Evolutionary conservation across 2,113 vertebrate species (phyloP).

Genomic region (Ailurus styani): DNA sequence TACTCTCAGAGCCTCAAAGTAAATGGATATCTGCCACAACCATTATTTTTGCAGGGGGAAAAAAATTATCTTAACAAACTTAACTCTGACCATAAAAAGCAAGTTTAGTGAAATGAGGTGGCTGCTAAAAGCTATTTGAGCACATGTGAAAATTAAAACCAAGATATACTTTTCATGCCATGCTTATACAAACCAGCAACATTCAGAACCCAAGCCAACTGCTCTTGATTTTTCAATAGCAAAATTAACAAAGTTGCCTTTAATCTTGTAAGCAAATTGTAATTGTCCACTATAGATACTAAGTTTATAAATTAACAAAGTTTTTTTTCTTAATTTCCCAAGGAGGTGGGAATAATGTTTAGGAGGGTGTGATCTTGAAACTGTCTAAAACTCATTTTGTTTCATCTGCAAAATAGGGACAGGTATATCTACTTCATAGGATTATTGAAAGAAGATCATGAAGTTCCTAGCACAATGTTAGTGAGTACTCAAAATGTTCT

Average conservation of each 20-base stretch:
- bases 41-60: background rate
- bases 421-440: background rate
- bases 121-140: background rate
- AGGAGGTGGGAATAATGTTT: background rate
- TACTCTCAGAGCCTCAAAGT: background rate
- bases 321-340: background rate
- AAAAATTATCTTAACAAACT: background rate
- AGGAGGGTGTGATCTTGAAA: background rate
- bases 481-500: background rate
- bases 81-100: slow-evolving; percentile 30
- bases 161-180: background rate
- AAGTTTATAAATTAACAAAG: slow-evolving; percentile 9
- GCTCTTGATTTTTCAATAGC: background rate
- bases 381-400: slow-evolving; percentile 11
- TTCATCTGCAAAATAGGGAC: slow-evolving; percentile 2
- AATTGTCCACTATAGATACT: background rate
- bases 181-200: background rate
- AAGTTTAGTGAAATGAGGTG: slow-evolving; percentile 23
- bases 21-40: background rate
- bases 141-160: slow-evolving; percentile 32
- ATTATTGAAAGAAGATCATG: background rate
- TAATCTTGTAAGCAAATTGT: background rate
- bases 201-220: background rate
- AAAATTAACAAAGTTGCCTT: background rate
- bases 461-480: background rate